phyloP scores from a whole-genome alignment of 2,888 invertebrate genomes.

The Latrodectus hesperus region DNA sequence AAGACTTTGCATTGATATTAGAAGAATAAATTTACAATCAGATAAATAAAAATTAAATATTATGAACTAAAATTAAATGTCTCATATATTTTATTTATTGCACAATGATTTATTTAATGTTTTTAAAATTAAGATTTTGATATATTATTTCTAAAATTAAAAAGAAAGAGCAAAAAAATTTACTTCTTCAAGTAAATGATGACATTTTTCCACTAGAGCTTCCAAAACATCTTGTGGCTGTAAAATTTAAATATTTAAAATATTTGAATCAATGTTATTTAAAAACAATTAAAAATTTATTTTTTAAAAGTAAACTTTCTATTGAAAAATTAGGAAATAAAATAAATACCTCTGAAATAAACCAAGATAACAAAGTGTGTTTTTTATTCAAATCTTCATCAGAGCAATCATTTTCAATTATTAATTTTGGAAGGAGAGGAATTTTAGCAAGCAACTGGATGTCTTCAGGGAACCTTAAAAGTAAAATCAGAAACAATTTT shows the following conservation, averaged over 20 bases:
- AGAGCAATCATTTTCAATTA: slow-evolving; percentile 72
- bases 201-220: slow-evolving; percentile 41
- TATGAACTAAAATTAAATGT: too few relatives aligned
- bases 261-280: not conserved
- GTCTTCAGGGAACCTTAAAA: slow-evolving; percentile 77
- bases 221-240: slow-evolving; percentile 41
- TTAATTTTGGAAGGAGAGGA: slow-evolving; percentile 86
- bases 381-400: slow-evolving; percentile 28
- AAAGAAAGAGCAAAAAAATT: not conserved
- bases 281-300: not conserved
- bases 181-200: slow-evolving; percentile 39
- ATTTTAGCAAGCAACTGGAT: slow-evolving; percentile 86
- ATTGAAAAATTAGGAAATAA: not conserved
- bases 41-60: too few relatives aligned
- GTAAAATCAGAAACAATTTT: too few relatives aligned
- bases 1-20: too few relatives aligned
- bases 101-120: too few relatives aligned
- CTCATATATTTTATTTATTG: too few relatives aligned
- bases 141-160: not conserved
- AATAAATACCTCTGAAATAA: slow-evolving; percentile 51
- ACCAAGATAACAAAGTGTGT: slow-evolving; percentile 61
- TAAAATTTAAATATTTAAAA: not conserved
- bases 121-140: too few relatives aligned
- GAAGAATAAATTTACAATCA: too few relatives aligned
- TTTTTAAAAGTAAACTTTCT: not conserved